Evolutionary conservation across 1,140 invertebrate species (phyloP), one percentile per base, ranked within the genome.

Genomic region (Brevipalpus yothersi): DNA sequence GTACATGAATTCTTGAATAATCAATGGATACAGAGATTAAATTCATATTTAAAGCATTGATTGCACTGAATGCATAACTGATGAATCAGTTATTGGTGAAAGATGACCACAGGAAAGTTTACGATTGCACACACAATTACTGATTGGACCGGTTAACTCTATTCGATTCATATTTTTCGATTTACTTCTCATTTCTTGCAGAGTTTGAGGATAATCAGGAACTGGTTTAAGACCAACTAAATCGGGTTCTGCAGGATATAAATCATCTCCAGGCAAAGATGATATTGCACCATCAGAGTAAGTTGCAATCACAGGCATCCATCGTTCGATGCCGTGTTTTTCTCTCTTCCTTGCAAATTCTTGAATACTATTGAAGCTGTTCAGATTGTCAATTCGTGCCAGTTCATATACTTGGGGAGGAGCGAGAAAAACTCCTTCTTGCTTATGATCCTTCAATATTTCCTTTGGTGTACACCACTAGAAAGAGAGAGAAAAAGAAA

Each of bases 361-460:
- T 53, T 66, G 61, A 15, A 75, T 63, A 13, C 69, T 67, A 41
- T 70, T 66, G 19, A 68, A 65, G 19, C 61, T 60, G 41, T 53
- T 59, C 53, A 72, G 67, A 41, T 68, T 65, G 1, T 67, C 15
- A 3, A 58, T n/a, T 1, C 45, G 43, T 10, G 56, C 65, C 4
- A 76, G 55, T 63, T 76, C 75, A 63, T 75, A 75, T 4, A 73
- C 58, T 65, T 77, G 75, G 15, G 75, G 75, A 40, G 75, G 74
- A 39, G 72, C 71, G 3, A 77, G 63, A 39, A 64, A 64, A 45
- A 69, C 62, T 17, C 65, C 59, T 12, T 64, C 63, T 11, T 65
- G 58, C 5, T 55, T 56, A 64, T 70, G 67, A 23, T 69, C 66
- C n/a, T 67, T 61, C 7, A 76, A 53, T 12, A 72, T 61, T 39